A percentile compares a stretch with the other conserved stretches of the same genome.
phyloP scores from a whole-genome alignment of 1,140 invertebrate species.

The Aricia agestis region DNA sequence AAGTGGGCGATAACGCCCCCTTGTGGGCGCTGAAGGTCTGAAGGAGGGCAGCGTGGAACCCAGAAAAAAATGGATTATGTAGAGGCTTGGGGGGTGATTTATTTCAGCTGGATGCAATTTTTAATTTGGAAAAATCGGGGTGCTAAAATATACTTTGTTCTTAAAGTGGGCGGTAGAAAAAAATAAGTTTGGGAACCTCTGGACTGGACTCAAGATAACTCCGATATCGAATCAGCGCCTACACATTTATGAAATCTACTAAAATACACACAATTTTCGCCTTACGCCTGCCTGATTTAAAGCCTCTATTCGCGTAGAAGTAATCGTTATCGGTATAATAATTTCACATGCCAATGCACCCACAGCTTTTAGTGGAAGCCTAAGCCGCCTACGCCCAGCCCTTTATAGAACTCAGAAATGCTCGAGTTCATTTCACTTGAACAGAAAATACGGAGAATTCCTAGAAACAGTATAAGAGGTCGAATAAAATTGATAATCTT shows the following conservation, averaged over 20 bases:
- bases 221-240: not conserved
- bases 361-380: not conserved
- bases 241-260: not conserved
- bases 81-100: too few species aligned
- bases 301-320: not conserved
- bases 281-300: not conserved
- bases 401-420: not conserved
- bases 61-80: too few species aligned
- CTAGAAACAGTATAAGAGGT: not conserved
- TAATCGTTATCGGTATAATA: not conserved
- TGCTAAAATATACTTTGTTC: too few species aligned
- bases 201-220: too few species aligned
- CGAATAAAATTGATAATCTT: too few species aligned
- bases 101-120: too few species aligned
- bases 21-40: too few species aligned
- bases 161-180: too few species aligned
- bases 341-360: not conserved
- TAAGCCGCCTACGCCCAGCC: not conserved
- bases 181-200: too few species aligned
- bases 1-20: too few species aligned
- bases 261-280: not conserved
- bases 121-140: too few species aligned
- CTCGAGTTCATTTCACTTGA: not conserved
- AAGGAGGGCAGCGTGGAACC: too few species aligned
- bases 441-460: not conserved